phyloP scores from a whole-genome alignment of 1,140 invertebrate genomes.

The Drosophila ogumai region DNA sequence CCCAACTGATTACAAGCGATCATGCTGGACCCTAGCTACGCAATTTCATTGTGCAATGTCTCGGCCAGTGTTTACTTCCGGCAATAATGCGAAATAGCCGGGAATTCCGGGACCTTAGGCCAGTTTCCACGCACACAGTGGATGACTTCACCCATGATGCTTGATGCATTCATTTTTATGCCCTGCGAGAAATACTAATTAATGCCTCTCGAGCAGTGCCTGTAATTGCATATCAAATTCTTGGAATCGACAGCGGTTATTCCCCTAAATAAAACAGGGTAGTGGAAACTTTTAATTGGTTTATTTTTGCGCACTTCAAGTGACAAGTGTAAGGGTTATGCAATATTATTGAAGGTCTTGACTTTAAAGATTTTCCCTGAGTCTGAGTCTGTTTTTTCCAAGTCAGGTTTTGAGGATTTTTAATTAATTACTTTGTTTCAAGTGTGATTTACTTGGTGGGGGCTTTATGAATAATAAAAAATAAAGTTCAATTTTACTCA shows the following conservation, averaged over 20 bases:
- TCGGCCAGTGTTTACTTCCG: slow-evolving; percentile 36
- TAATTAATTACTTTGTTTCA: neutral
- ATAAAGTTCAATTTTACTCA: neutral
- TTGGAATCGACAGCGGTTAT: slow-evolving; percentile 12
- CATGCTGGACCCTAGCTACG: slow-evolving; percentile 6
- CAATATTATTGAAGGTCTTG: slow-evolving; percentile 10
- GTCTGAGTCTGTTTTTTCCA: neutral
- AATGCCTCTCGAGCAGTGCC: neutral
- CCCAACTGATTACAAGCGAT: slow-evolving; percentile 55
- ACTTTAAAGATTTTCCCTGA: neutral
- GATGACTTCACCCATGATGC: slow-evolving; percentile 16
- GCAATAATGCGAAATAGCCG: slow-evolving; percentile 22
- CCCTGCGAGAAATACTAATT: slow-evolving; percentile 14
- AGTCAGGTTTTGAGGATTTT: neutral
- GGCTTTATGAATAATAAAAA: neutral
- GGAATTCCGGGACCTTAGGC: neutral
- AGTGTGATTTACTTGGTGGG: neutral
- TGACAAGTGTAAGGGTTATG: neutral
- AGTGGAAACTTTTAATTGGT: slow-evolving; percentile 38
- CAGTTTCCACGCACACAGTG: neutral
- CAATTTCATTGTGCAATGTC: slow-evolving; percentile 39
- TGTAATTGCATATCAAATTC: slow-evolving; percentile 35
- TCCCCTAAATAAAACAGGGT: slow-evolving; percentile 10
- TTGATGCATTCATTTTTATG: neutral
- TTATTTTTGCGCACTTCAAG: slow-evolving; percentile 22